phyloP scores from a whole-genome alignment of 2,888 invertebrate species.

The Xestoiulus laeticollis region DNA sequence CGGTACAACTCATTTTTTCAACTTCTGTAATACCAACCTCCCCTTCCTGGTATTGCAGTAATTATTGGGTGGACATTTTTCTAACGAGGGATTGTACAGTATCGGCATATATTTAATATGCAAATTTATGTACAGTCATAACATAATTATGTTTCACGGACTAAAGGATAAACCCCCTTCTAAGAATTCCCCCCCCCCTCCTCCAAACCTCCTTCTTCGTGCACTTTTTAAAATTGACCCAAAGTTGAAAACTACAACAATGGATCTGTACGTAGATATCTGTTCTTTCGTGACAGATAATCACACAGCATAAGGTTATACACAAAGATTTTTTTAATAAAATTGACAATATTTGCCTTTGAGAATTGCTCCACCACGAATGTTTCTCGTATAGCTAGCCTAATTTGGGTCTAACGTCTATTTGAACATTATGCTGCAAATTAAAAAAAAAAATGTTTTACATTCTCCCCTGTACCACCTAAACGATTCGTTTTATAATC shows the following conservation, averaged over 20 bases:
- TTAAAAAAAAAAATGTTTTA: neutral
- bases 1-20: constrained; percentile 14
- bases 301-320: neutral
- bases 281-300: neutral
- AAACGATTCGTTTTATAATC: neutral
- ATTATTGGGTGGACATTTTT: constrained; percentile 38
- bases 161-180: neutral
- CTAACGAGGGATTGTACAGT: constrained; percentile 35
- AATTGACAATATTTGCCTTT: constrained; percentile 15
- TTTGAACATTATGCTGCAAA: neutral
- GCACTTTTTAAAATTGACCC: constrained; percentile 41
- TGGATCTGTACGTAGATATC: constrained; percentile 19
- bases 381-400: constrained; percentile 31
- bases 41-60: constrained; percentile 22
- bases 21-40: constrained; percentile 20
- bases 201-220: neutral
- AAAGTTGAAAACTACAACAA: constrained; percentile 12
- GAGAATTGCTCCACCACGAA: neutral
- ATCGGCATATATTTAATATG: constrained; percentile 24
- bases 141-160: neutral
- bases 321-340: neutral
- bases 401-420: constrained; percentile 8
- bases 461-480: neutral
- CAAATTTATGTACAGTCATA: constrained; percentile 35
- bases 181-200: neutral